Base-by-base conservation (phyloP, 2,113 vertebrate species). In the Neogobius melanostomus region DNA sequence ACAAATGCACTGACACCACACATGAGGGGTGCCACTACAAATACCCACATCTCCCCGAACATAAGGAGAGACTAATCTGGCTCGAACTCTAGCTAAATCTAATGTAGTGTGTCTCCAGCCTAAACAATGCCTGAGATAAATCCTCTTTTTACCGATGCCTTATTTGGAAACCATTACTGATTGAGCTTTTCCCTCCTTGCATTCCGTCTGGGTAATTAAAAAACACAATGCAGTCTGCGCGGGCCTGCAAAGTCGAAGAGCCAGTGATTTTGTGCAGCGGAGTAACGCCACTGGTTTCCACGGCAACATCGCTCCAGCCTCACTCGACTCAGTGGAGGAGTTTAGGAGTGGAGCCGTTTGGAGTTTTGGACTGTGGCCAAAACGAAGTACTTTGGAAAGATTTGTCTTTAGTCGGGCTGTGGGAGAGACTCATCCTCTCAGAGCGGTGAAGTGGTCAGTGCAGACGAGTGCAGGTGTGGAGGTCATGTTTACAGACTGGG, bases 271-370 rank as follows among this genome's bases (percentile, higher is more conserved):
- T 59, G 70, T 69, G 52, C n/a, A 15, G 6, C 6, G 7, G 62
- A 65, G 12, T 66, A 54, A 76, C 69, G 63, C 15, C 9, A 28
- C 68, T 69, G 47, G 73, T 86, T 83, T 83, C 80, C 81, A 74
- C 74, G 66, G 78, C 69, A 88, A 85, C 74, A 72, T 76, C 57
- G 68, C 43, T 47, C 53, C 54, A 44, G 57, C 42, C 12, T 69
- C 61, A 67, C 54, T 17, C 81, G 70, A 71, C 75, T 75, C 64
- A 68, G 68, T 66, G 47, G 52, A 76, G 67, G 72, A 14, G 57
- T 81, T 86, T 76, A 56, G 50, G 60, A 79, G 80, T 76, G 74
- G 79, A 75, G 66, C 66, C 64, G 68, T 75, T 80, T 61, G 74
- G 74, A 48, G 16, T 76, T 36, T 36, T 74, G 71, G 75, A 82